A percentile compares a stretch with the other conserved stretches of the same genome.
phyloP scores from a whole-genome alignment of 1,140 invertebrate genomes.

The Drosophila melanogaster region DNA sequence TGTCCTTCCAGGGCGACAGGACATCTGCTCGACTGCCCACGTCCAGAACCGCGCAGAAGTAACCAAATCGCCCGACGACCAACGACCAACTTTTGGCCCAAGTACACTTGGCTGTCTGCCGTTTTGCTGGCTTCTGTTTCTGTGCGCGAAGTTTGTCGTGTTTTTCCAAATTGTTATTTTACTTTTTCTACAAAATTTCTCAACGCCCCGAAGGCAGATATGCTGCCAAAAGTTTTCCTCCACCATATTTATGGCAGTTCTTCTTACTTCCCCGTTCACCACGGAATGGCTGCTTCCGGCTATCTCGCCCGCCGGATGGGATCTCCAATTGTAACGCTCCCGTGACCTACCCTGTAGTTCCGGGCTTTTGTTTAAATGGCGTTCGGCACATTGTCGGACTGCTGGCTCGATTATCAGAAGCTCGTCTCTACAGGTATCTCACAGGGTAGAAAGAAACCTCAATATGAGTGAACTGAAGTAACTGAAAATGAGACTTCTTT shows the following conservation, averaged over 20 bases:
- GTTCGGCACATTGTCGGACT: constrained; percentile 48
- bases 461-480: neutral
- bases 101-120: constrained; percentile 56
- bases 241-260: constrained; percentile 74
- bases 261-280: constrained; percentile 33
- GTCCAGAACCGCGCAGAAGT: constrained; percentile 28
- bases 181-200: constrained; percentile 60
- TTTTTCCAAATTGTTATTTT: constrained; percentile 77
- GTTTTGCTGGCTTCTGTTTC: constrained; percentile 17
- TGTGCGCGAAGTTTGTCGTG: constrained; percentile 56
- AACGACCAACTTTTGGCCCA: constrained; percentile 62
- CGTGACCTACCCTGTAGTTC: constrained; percentile 99
- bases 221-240: constrained; percentile 55
- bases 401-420: constrained; percentile 93
- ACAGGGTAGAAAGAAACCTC: constrained; percentile 87
- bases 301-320: constrained; percentile 16
- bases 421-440: constrained; percentile 99
- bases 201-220: constrained; percentile 58
- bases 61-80: constrained; percentile 53
- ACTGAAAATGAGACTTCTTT: no score
- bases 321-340: constrained; percentile 87
- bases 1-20: constrained; percentile 51
- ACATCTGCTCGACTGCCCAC: constrained; percentile 69
- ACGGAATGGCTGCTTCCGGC: constrained; percentile 37
- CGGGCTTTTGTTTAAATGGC: constrained; percentile 98